phyloP scores from a whole-genome alignment of 92 coral and sea anemone genomes.

The Paragorgia papillata region DNA sequence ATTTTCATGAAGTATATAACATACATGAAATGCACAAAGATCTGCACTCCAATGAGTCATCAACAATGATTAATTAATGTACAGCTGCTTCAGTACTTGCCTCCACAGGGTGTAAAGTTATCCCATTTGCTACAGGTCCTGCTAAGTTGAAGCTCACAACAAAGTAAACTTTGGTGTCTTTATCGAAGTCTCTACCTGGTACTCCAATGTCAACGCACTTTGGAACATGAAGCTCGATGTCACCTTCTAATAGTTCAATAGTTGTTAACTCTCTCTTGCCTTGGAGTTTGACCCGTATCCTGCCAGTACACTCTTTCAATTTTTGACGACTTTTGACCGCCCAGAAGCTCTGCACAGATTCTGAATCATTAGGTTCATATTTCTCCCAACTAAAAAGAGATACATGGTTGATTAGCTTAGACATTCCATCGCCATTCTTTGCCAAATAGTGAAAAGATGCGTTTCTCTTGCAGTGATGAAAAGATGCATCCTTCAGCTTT shows the following conservation, averaged over 20 bases:
- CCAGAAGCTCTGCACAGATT: constrained; percentile 61
- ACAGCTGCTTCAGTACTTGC: not conserved
- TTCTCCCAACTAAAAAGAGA: constrained; percentile 67
- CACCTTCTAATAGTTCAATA: constrained; percentile 77
- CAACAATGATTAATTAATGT: too few relatives aligned
- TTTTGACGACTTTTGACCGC: constrained; percentile 61
- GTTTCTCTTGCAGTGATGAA: constrained; percentile 62
- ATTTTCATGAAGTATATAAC: too few relatives aligned
- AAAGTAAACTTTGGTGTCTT: constrained; percentile 77
- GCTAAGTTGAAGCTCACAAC: constrained; percentile 80
- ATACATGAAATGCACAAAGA: too few relatives aligned
- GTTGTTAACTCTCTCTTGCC: constrained; percentile 30
- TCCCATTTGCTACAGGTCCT: constrained; percentile 87
- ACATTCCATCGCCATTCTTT: constrained; percentile 79
- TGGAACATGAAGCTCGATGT: constrained; percentile 78
- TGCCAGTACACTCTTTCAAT: constrained; percentile 76
- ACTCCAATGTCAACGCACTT: constrained; percentile 79
- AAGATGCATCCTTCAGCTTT: constrained; percentile 66
- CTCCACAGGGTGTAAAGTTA: constrained; percentile 64
- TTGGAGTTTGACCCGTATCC: constrained; percentile 50
- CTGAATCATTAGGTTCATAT: constrained; percentile 52
- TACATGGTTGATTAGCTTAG: constrained; percentile 63
- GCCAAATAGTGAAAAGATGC: constrained; percentile 63
- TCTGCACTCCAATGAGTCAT: too few relatives aligned
- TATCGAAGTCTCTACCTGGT: constrained; percentile 64